phyloP scores from a whole-genome alignment of 2,888 invertebrate species.

The Balanococcus diminutus region DNA sequence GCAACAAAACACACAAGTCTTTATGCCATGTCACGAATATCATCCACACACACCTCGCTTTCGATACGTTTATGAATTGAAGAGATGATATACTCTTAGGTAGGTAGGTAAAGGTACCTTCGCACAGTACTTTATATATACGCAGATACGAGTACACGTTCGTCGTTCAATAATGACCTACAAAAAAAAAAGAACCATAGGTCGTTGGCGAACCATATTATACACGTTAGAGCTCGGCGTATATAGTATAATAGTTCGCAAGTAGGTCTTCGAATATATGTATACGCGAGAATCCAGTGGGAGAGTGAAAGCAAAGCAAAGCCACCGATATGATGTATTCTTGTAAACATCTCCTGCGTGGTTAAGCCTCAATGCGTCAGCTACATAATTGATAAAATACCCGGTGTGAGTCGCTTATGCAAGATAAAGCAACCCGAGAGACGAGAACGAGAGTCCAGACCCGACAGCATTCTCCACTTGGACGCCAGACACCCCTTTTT shows the following conservation, averaged over 20 bases:
- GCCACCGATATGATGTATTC: constrained; percentile 32
- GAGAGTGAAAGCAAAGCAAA: constrained; percentile 51
- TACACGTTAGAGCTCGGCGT: background rate
- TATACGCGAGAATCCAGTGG: constrained; percentile 45
- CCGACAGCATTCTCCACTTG: background rate
- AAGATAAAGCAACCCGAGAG: no score
- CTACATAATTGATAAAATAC: constrained; percentile 11
- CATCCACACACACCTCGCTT: background rate
- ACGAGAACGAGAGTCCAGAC: no score
- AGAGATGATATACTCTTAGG: no score
- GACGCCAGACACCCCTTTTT: constrained; percentile 4
- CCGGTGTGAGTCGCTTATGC: background rate
- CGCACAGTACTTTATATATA: background rate
- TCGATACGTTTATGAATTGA: background rate
- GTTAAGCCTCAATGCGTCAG: constrained; percentile 11
- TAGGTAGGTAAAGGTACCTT: background rate
- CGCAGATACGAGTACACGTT: background rate
- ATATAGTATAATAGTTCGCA: constrained; percentile 47
- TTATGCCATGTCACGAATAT: constrained; percentile 46
- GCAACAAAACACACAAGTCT: background rate
- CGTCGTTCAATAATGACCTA: constrained; percentile 41
- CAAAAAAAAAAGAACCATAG: constrained; percentile 47
- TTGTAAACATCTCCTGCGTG: constrained; percentile 4
- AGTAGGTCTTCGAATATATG: constrained; percentile 39
- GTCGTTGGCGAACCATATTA: constrained; percentile 46